Evolutionary conservation across 2,113 vertebrate species (phyloP).

Genomic region (Alethe castanea): DNA sequence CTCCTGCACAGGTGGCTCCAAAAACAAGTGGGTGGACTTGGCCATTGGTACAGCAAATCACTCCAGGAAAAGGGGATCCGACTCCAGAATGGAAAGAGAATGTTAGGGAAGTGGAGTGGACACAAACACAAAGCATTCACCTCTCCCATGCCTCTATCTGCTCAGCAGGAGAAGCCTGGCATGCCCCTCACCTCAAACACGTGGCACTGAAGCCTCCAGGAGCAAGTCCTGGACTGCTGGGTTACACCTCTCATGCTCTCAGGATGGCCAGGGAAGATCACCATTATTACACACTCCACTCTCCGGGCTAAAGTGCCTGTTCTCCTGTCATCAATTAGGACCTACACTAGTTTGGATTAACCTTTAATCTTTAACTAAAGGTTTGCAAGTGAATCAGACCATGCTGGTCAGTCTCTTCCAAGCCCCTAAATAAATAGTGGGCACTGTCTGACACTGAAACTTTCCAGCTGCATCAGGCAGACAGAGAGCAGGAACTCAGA

Average conservation of each 20-base stretch:
- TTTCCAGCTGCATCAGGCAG: not conserved
- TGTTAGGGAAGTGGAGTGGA: accelerated
- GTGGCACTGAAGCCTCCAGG: not conserved
- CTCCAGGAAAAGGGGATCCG: not conserved
- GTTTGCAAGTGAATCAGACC: not conserved
- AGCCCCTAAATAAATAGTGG: not conserved
- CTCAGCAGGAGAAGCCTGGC: not conserved
- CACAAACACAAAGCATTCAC: not conserved
- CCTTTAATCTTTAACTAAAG: not conserved
- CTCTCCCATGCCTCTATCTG: accelerated
- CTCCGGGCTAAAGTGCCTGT: slow-evolving; percentile 9
- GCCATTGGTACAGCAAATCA: not conserved
- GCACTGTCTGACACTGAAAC: not conserved
- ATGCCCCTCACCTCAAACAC: not conserved
- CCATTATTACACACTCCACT: not conserved
- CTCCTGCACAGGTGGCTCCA: not conserved
- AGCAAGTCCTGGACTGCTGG: not conserved
- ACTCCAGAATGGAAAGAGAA: not conserved
- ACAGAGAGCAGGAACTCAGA: not conserved
- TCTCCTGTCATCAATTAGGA: not conserved
- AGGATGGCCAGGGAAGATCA: not conserved
- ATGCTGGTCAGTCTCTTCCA: not conserved
- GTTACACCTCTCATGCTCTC: not conserved
- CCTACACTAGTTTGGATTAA: not conserved
- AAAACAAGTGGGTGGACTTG: not conserved